phyloP scores from a whole-genome alignment of 2,113 vertebrate species.

The Cochlearius cochlearius region DNA sequence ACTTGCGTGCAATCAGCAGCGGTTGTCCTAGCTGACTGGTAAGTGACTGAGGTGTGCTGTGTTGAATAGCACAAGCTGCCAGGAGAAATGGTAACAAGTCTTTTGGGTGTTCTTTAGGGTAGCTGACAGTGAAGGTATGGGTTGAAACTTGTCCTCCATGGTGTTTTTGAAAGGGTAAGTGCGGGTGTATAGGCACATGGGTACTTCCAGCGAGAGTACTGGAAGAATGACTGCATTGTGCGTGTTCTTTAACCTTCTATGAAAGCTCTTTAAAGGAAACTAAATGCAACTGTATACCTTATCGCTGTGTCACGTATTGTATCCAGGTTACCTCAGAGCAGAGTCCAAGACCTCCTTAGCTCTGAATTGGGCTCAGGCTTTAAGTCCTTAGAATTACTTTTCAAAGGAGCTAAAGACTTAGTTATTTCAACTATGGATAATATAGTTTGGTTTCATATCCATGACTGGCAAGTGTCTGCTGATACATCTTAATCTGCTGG shows the following conservation, averaged over 20 bases:
- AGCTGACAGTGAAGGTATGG: background rate
- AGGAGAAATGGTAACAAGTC: background rate
- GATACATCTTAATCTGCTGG: background rate
- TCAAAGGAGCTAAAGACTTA: background rate
- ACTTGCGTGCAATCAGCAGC: background rate
- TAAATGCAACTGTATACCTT: conserved; percentile 26
- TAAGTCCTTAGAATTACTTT: background rate
- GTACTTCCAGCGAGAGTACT: background rate
- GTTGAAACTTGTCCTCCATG: background rate
- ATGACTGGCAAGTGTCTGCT: background rate
- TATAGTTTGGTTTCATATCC: background rate
- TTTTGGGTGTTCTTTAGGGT: background rate
- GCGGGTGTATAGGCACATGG: background rate
- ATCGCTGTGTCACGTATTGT: background rate
- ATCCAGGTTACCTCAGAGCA: background rate
- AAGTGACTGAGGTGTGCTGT: background rate
- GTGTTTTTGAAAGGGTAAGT: background rate
- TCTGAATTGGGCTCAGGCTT: background rate
- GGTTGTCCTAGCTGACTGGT: background rate
- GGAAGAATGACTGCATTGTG: conserved; percentile 18
- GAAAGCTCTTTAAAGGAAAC: conserved; percentile 56
- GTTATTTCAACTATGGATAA: background rate
- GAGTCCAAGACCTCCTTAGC: background rate
- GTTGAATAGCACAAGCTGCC: background rate
- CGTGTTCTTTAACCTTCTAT: conserved; percentile 38